A percentile compares a stretch with the other conserved stretches of the same genome.
These are phyloP conservation scores for Drosophila sordidula DNA, from an alignment of 2,888 invertebrate species.

Conservation along the genomic window DNA sequence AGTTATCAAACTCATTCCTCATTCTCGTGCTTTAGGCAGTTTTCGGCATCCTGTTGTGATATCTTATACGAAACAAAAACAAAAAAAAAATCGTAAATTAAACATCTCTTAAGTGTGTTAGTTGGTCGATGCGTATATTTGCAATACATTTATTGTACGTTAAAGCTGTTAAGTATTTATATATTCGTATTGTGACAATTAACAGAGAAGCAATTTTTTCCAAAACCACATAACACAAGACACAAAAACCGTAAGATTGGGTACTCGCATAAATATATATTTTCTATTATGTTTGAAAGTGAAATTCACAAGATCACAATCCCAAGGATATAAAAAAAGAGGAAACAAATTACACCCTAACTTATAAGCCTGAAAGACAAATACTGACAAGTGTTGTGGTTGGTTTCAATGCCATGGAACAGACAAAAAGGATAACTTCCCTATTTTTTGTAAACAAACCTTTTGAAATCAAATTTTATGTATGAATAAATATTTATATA, in stretches of 20 bases:
- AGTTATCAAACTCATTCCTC: constrained; percentile 58
- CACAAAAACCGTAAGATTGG: constrained; percentile 9
- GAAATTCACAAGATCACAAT: constrained; percentile 40
- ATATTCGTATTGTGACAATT: constrained; percentile 76
- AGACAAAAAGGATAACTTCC: constrained; percentile 53
- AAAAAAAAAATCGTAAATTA: constrained; percentile 41
- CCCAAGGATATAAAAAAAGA: constrained; percentile 51
- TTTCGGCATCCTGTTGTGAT: constrained; percentile 74
- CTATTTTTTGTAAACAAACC: constrained; percentile 73
- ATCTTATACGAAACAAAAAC: constrained; percentile 47
- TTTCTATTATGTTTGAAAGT: constrained; percentile 49
- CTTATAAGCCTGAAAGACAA: constrained; percentile 59
- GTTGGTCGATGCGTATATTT: constrained; percentile 55
- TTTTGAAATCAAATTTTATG: constrained; percentile 71
- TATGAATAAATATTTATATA: constrained; percentile 66
- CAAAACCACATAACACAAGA: constrained; percentile 20
- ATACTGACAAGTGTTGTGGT: constrained; percentile 62
- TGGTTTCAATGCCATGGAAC: constrained; percentile 64
- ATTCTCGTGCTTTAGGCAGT: constrained; percentile 71
- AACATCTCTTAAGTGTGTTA: constrained; percentile 51
- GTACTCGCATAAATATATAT: constrained; percentile 22
- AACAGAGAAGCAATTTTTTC: constrained; percentile 69
- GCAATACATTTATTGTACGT: constrained; percentile 66
- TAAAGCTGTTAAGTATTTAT: constrained; percentile 71
- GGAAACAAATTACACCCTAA: constrained; percentile 36